phyloP scores from a whole-genome alignment of 2,888 invertebrate species.

The Oligia strigilis region DNA sequence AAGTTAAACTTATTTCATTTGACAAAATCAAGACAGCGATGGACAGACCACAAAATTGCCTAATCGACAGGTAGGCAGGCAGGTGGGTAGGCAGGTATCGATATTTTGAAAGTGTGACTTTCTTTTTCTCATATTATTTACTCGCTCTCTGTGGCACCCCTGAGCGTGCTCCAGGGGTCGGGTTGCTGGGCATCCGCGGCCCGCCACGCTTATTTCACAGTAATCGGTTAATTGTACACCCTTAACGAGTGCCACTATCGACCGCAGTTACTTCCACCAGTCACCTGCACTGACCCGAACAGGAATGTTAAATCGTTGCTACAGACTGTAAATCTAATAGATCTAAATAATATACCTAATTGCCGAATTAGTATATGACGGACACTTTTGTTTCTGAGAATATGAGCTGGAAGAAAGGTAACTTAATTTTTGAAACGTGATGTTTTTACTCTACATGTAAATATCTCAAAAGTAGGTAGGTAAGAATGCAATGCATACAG shows the following conservation, averaged over 20 bases:
- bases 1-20: no score
- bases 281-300: neutral
- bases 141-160: constrained; percentile 36
- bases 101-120: no score
- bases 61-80: no score
- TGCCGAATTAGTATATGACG: neutral
- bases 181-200: constrained; percentile 79
- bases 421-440: neutral
- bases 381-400: neutral
- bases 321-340: neutral
- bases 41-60: neutral
- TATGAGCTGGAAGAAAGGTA: neutral
- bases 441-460: neutral
- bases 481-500: neutral
- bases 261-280: constrained; percentile 23
- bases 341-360: neutral
- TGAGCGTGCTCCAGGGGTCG: constrained; percentile 70
- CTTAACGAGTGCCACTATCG: constrained; percentile 75
- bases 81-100: no score
- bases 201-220: constrained; percentile 82
- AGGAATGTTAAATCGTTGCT: constrained; percentile 8
- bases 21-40: no score
- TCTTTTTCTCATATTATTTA: neutral
- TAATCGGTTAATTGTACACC: constrained; percentile 86
- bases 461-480: neutral